Conservation (phyloP, 2,888 invertebrate species). For the Hydraecia micacea region DNA sequence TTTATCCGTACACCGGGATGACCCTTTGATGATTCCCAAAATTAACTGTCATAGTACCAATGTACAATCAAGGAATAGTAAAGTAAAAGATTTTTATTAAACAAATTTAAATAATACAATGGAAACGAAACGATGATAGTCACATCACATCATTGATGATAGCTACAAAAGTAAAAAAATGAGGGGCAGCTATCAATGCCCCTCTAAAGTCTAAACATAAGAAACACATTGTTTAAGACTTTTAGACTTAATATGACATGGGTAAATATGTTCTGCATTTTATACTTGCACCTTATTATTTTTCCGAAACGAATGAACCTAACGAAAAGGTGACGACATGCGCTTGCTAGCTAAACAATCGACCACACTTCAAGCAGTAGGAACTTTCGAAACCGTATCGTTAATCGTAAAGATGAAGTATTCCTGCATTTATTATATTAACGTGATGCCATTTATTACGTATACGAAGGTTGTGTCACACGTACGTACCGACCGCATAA, state of each 20-base stretch:
- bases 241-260: no score
- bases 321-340: neutral
- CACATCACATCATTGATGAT: neutral
- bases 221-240: neutral
- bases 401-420: constrained; percentile 13
- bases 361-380: neutral
- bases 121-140: no score
- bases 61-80: neutral
- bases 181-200: neutral
- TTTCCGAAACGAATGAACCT: neutral
- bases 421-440: constrained; percentile 51
- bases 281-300: neutral
- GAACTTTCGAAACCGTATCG: neutral
- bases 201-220: neutral
- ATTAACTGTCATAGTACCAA: neutral
- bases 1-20: constrained; percentile 5
- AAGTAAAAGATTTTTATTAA: no score
- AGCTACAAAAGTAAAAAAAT: no score
- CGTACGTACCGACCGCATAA: constrained; percentile 69
- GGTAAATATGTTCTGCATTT: neutral
- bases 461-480: constrained; percentile 60
- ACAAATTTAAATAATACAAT: neutral
- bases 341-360: neutral
- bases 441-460: constrained; percentile 39
- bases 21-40: constrained; percentile 1